These are phyloP conservation scores for Epizoanthus fatuus DNA, from an alignment of 92 coral and sea anemone genomes.

Conservation along the genomic window DNA sequence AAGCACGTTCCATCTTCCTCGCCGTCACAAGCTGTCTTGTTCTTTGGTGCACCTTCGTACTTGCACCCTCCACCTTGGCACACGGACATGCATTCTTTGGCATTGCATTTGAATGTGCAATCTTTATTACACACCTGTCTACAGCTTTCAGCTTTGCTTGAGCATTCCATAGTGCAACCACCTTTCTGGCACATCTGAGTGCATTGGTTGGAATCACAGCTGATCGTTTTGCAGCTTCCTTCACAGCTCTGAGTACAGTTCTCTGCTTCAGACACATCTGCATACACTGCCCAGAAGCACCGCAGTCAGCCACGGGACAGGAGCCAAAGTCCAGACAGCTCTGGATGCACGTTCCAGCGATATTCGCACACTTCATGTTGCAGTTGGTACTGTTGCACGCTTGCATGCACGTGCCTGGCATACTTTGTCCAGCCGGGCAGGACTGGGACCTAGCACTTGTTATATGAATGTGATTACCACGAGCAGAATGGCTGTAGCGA, in stretches of 20 bases:
- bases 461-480: neutral
- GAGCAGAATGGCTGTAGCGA: neutral
- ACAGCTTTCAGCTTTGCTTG: conserved; percentile 28
- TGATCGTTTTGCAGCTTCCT: conserved; percentile 6
- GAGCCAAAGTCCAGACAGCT: neutral
- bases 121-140: conserved; percentile 2
- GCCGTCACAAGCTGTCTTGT: conserved; percentile 1
- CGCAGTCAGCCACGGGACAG: neutral
- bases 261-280: neutral
- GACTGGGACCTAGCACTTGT: neutral
- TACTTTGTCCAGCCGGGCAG: neutral
- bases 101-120: conserved; percentile 53
- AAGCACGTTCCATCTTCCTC: conserved; percentile 8
- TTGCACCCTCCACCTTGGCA: conserved; percentile 43
- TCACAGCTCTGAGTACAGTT: neutral
- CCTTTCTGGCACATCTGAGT: conserved; percentile 38
- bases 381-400: neutral
- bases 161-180: conserved; percentile 43
- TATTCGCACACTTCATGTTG: neutral
- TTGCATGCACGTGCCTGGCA: neutral
- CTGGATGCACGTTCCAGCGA: neutral
- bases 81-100: conserved; percentile 26
- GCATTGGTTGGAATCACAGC: conserved; percentile 46
- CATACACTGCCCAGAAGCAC: neutral
- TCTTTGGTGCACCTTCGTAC: neutral